These are phyloP conservation scores for Oophaga pumilio DNA, from an alignment of 2,113 vertebrate genomes.

Conservation along the genomic window DNA sequence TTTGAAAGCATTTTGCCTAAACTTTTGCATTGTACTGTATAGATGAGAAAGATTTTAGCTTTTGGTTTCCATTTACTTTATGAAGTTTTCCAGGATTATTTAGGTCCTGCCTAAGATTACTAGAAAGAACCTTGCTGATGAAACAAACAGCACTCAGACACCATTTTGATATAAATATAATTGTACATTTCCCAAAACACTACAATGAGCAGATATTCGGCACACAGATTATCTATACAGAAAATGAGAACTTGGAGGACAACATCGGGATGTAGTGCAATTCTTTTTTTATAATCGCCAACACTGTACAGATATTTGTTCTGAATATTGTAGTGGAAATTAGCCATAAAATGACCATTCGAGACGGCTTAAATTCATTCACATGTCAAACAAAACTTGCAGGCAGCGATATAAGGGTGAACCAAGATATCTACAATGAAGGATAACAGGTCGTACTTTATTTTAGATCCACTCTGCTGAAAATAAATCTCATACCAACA, in stretches of 20 bases:
- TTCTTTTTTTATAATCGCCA: background rate
- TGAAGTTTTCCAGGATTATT: background rate
- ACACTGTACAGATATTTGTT: background rate
- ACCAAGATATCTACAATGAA: background rate
- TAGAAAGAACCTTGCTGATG: background rate
- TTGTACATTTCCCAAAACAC: conserved; percentile 23
- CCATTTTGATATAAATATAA: conserved; percentile 4
- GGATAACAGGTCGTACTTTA: background rate
- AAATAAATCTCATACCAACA: too few species aligned
- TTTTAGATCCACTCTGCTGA: background rate
- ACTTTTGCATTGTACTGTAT: too few species aligned
- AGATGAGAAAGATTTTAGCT: too few species aligned
- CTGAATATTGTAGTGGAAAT: background rate
- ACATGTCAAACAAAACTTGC: background rate
- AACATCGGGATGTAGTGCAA: conserved; percentile 8
- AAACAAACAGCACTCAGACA: background rate
- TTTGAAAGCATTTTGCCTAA: too few species aligned
- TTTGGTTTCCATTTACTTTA: too few species aligned
- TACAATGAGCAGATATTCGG: conserved; percentile 12
- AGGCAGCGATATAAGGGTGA: background rate
- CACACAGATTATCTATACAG: background rate
- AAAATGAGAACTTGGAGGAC: background rate
- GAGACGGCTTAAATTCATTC: background rate
- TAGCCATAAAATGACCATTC: background rate
- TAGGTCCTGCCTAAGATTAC: background rate